These are phyloP conservation scores for Dendrocincla fuliginosa DNA, from an alignment of 2,797 vertebrate genomes.

Conservation along the genomic window DNA sequence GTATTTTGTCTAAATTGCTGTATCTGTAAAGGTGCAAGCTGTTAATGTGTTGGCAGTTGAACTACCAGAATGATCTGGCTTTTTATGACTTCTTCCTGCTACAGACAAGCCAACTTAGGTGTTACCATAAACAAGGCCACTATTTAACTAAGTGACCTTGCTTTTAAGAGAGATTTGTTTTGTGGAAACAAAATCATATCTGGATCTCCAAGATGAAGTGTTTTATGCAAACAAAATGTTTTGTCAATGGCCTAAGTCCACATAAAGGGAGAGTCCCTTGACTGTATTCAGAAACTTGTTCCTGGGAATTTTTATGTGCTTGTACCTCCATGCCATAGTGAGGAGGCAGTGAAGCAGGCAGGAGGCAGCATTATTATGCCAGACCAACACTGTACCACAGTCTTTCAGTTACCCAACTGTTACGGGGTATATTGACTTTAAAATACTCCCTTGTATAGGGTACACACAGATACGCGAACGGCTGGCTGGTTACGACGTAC, in stretches of 20 bases:
- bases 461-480: rapidly evolving
- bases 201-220: not conserved
- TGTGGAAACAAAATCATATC: not conserved
- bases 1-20: not conserved
- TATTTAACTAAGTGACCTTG: not conserved
- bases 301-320: not conserved
- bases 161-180: not conserved
- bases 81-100: not conserved
- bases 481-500: not conserved
- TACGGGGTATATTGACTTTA: not conserved
- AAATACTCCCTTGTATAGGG: not conserved
- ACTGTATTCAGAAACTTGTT: not conserved
- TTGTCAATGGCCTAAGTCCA: not conserved
- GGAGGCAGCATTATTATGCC: not conserved
- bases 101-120: not conserved
- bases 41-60: not conserved
- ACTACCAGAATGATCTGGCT: not conserved
- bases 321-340: not conserved
- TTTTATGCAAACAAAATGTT: not conserved
- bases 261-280: not conserved
- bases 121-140: not conserved
- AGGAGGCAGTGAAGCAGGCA: not conserved
- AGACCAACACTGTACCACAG: not conserved
- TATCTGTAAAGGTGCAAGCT: not conserved
- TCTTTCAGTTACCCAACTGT: not conserved